phyloP scores from a whole-genome alignment of 2,888 invertebrate genomes.

The Neocrepidodera transversa region DNA sequence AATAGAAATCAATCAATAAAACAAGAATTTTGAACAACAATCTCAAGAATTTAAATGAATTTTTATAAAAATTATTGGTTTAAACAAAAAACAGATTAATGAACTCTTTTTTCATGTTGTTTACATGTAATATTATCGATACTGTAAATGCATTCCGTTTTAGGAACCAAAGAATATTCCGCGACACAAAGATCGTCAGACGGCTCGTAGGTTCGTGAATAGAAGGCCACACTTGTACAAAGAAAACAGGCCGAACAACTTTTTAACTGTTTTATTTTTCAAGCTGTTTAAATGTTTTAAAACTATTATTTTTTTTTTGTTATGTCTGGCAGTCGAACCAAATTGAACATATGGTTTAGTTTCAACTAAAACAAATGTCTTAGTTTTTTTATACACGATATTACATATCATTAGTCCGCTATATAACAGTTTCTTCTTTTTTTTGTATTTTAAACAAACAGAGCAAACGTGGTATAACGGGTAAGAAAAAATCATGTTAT shows the following conservation, averaged over 20 bases:
- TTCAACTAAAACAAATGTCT: neutral
- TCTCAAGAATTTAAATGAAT: too few species aligned
- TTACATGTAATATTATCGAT: neutral
- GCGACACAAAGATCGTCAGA: neutral
- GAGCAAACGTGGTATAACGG: too few species aligned
- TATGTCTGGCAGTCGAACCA: neutral
- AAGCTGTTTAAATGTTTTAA: constrained; percentile 8
- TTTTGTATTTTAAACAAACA: too few species aligned
- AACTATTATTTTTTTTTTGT: constrained; percentile 14
- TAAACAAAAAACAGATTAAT: neutral
- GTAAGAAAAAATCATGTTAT: too few species aligned
- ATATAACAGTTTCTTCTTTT: too few species aligned
- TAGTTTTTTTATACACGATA: too few species aligned
- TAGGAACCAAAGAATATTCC: neutral
- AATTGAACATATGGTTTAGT: constrained; percentile 4
- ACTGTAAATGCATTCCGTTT: neutral
- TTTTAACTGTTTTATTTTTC: constrained; percentile 24
- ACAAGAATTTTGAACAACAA: too few species aligned
- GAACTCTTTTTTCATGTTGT: neutral
- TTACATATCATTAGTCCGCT: too few species aligned
- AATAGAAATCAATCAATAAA: too few species aligned
- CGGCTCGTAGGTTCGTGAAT: neutral
- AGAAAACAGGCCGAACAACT: constrained; percentile 29
- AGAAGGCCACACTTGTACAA: constrained; percentile 22
- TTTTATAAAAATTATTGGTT: too few species aligned